Percentiles rank a stretch among this genome's conserved stretches.
phyloP scores from a whole-genome alignment of 2,113 vertebrate genomes.

The Limanda limanda region DNA sequence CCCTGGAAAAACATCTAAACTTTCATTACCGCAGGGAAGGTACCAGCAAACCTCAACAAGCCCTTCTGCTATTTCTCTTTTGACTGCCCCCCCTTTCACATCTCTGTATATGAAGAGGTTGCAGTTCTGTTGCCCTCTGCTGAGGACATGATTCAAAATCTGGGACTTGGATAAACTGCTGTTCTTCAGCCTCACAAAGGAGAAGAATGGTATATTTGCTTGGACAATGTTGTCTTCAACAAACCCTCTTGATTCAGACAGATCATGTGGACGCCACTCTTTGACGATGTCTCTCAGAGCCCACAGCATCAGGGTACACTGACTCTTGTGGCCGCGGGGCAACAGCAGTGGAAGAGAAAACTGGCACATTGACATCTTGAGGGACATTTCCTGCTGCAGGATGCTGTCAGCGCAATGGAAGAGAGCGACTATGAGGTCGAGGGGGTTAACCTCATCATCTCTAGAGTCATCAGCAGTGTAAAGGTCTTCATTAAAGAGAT shows the following conservation, averaged over 20 bases:
- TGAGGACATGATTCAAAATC: constrained; percentile 77
- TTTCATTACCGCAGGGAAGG: too few species aligned
- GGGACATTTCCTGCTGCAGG: constrained; percentile 77
- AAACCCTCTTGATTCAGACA: constrained; percentile 50
- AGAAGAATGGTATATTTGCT: constrained; percentile 60
- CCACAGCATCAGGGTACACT: constrained; percentile 77
- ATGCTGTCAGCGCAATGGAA: constrained; percentile 79
- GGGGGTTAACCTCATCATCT: constrained; percentile 54
- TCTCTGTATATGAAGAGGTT: constrained; percentile 78
- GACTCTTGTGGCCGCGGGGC: constrained; percentile 64
- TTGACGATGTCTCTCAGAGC: constrained; percentile 76
- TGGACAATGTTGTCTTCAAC: constrained; percentile 61
- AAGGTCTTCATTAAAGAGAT: background rate
- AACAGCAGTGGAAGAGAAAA: constrained; percentile 83
- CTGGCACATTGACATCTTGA: constrained; percentile 82
- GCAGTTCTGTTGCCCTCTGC: constrained; percentile 56
- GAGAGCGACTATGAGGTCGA: constrained; percentile 78
- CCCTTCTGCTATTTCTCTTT: constrained; percentile 74
- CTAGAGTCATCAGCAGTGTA: background rate
- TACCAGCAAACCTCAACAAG: constrained; percentile 82
- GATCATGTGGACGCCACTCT: constrained; percentile 46
- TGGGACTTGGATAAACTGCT: constrained; percentile 82
- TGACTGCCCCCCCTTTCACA: constrained; percentile 32
- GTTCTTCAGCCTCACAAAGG: constrained; percentile 81
- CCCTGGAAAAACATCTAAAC: too few species aligned